Conservation (phyloP, 2,113 vertebrate species). For the Paedocypris sp. region DNA sequence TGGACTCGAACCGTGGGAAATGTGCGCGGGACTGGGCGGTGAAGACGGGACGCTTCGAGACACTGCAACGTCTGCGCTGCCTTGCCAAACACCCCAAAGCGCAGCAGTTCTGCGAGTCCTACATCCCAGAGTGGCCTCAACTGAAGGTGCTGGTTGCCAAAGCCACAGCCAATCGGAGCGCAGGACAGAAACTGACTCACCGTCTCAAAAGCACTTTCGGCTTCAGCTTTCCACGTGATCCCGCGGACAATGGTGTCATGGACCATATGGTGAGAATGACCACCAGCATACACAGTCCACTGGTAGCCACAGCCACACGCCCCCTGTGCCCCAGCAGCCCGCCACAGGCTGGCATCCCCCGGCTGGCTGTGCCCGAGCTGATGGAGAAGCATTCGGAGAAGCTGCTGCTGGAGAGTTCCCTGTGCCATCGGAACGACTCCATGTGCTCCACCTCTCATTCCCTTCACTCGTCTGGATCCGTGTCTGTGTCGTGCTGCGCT, state of each 20-base stretch:
- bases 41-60: conserved; percentile 70
- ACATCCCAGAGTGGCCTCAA: conserved; percentile 65
- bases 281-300: conserved; percentile 71
- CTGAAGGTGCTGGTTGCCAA: conserved; percentile 59
- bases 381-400: conserved; percentile 44
- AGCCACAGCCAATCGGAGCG: conserved; percentile 49
- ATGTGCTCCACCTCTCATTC: conserved; percentile 33
- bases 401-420: conserved; percentile 5
- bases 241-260: conserved; percentile 65
- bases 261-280: conserved; percentile 82
- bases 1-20: conserved; percentile 64
- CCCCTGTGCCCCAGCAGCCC: conserved; percentile 70
- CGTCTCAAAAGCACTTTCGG: conserved; percentile 56
- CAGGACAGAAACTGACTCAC: conserved; percentile 46
- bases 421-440: conserved; percentile 34
- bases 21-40: conserved; percentile 70
- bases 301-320: conserved; percentile 69
- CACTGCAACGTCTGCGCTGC: conserved; percentile 47
- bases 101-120: conserved; percentile 62
- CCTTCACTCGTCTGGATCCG: conserved; percentile 39
- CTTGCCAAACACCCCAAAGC: conserved; percentile 57
- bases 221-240: conserved; percentile 57
- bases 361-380: conserved; percentile 70
- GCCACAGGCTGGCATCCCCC: conserved; percentile 62
- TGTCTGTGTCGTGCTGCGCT: conserved; percentile 30